Base-by-base conservation (phyloP, 1,140 invertebrate genomes). In the Philotrypesis tridentata region DNA sequence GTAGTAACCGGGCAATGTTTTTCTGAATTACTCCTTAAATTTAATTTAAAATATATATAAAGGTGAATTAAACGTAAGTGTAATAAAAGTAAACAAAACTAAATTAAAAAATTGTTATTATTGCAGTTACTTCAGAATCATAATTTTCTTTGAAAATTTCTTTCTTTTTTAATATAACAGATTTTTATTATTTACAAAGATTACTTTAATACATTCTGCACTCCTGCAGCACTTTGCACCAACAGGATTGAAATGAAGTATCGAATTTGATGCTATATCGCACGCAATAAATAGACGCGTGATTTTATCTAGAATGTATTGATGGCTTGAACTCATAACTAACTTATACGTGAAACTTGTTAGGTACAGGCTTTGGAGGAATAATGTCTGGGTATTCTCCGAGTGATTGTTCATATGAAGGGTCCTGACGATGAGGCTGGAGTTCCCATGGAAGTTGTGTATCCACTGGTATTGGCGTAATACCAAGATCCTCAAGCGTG, bases 401-500 rank as follows among this genome's bases (percentile, higher is more conserved):
- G n/a, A 96, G 74, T 87, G 94, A 93, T 71, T 95, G 94, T 83
- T 95, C 94, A 89, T 97, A 96, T 90, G 96, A 96, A 60, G 92
- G 88, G 79, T 94, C 92, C 43, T 93, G 92, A 60, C 93, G 92
- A 87, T 90, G 95, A 9, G 94, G 94, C 82, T 92, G 93, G 67
- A 98, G 86, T 88, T 97, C 95, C 95, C 95, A 97, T 7, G 94
- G 93, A 14, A 96, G 94, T 90, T 95, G 94, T 70, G 95, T 93
- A 89, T 98, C 97, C 90, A 98, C 94, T 1, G 91, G 83, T 0
- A 94, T 96, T 60, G 97, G 92, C 65, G 90, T 91, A 0, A 99
- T 94, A 63, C 97, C 97, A 82, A 99, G 93, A 92, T 99, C 98
- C 89, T 97, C 96, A 65, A 99, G 89, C 0, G 95, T 97, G 25